These are phyloP conservation scores for Stenopsyche tienmushanensis DNA, from an alignment of 1,140 invertebrate genomes.

Conservation along the genomic window DNA sequence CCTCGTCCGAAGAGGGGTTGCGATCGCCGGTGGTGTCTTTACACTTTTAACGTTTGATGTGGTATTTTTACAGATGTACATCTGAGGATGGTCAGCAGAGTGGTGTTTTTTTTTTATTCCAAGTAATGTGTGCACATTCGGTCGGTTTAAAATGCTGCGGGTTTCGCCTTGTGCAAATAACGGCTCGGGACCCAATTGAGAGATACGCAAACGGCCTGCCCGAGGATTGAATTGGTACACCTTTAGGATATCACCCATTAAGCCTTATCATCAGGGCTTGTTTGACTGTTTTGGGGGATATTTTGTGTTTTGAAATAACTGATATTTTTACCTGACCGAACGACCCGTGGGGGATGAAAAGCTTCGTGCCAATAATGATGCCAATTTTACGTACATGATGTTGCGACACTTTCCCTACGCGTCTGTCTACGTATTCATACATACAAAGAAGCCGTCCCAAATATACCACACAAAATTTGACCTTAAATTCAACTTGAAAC, in stretches of 20 bases:
- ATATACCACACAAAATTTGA: too few relatives aligned
- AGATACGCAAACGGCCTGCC: slow-evolving; percentile 14
- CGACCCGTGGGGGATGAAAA: neutral
- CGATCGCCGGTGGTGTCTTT: slow-evolving; percentile 12
- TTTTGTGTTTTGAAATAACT: slow-evolving; percentile 2
- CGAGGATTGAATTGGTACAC: slow-evolving; percentile 10
- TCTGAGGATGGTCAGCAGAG: neutral
- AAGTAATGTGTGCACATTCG: neutral
- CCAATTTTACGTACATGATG: too few relatives aligned
- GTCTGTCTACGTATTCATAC: too few relatives aligned
- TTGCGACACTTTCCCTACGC: too few relatives aligned
- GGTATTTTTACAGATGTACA: neutral
- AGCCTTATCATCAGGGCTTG: neutral
- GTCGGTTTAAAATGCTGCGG: slow-evolving; percentile 17
- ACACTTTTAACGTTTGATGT: slow-evolving; percentile 18
- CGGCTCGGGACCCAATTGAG: slow-evolving; percentile 21
- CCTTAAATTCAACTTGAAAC: too few relatives aligned
- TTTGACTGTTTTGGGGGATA: slow-evolving; percentile 15
- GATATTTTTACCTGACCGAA: neutral
- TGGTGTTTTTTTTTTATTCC: neutral
- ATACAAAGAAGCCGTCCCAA: too few relatives aligned
- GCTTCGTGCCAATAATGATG: too few relatives aligned
- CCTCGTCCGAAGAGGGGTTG: neutral
- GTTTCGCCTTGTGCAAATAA: slow-evolving; percentile 22
- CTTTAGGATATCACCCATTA: slow-evolving; percentile 23